These are phyloP conservation scores for Danaus plexippus DNA, from an alignment of 1,140 invertebrate species.

Conservation along the genomic window DNA sequence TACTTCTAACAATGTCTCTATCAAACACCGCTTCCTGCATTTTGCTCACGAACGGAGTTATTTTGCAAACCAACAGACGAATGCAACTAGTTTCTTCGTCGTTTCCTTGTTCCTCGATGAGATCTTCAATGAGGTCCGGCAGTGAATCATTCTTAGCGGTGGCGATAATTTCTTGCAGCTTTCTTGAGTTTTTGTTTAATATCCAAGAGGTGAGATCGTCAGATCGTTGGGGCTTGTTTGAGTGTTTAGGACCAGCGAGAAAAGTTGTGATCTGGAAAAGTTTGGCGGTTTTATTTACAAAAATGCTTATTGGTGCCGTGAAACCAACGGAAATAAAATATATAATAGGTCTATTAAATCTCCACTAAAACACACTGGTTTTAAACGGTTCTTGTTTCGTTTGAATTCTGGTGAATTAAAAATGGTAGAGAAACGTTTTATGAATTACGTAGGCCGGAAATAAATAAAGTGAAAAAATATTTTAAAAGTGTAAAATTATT, in stretches of 20 bases:
- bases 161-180: slow-evolving; percentile 72
- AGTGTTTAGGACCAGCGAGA: slow-evolving; percentile 40
- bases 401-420: no score
- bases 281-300: not conserved
- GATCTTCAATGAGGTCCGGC: slow-evolving; percentile 75
- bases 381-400: no score
- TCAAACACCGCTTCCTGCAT: slow-evolving; percentile 78
- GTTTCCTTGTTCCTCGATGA: slow-evolving; percentile 68
- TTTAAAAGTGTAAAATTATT: no score
- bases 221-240: slow-evolving; percentile 31
- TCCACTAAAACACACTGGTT: no score
- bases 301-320: no score
- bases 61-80: slow-evolving; percentile 83
- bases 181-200: slow-evolving; percentile 53
- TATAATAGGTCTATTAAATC: no score
- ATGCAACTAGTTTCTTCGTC: slow-evolving; percentile 78
- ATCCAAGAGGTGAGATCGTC: slow-evolving; percentile 50
- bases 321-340: no score
- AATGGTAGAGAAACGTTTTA: no score
- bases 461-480: no score
- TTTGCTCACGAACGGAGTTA: slow-evolving; percentile 80
- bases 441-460: no score
- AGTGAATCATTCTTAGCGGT: slow-evolving; percentile 75
- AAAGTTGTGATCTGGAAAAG: slow-evolving; percentile 70
- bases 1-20: slow-evolving; percentile 30